These are phyloP conservation scores for Archegozetes longisetosus DNA, from an alignment of 1,140 invertebrate genomes.

Conservation along the genomic window DNA sequence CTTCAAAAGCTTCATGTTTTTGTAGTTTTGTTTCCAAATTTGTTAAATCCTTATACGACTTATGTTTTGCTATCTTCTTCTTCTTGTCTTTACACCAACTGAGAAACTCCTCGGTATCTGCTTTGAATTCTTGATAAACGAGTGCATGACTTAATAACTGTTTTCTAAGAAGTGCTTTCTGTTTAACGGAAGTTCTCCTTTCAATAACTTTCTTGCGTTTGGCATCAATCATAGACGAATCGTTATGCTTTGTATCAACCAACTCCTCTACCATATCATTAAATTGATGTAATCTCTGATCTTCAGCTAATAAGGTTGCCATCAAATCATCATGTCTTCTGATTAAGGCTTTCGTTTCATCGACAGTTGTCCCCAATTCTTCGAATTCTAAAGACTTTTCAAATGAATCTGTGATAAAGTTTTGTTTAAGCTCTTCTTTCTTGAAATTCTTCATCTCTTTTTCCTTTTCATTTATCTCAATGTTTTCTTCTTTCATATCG, in stretches of 20 bases:
- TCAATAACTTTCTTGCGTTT: constrained; percentile 54
- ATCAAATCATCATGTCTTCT: constrained; percentile 90
- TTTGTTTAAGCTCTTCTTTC: constrained; percentile 90
- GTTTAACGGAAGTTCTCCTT: constrained; percentile 54
- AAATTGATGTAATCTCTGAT: constrained; percentile 73
- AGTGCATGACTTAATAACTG: constrained; percentile 55
- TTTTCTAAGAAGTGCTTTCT: constrained; percentile 49
- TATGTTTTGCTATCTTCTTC: constrained; percentile 75
- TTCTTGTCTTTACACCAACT: constrained; percentile 81
- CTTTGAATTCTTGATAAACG: constrained; percentile 67
- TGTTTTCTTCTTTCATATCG: constrained; percentile 50
- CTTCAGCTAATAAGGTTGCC: constrained; percentile 78
- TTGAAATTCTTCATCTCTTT: constrained; percentile 72
- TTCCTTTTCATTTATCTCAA: constrained; percentile 54
- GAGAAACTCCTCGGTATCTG: constrained; percentile 58
- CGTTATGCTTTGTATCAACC: constrained; percentile 67
- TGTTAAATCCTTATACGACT: constrained; percentile 80
- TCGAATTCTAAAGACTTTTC: constrained; percentile 79
- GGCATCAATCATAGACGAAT: constrained; percentile 49
- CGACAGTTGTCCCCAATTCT: constrained; percentile 70
- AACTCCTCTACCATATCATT: constrained; percentile 68
- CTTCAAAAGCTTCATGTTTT: constrained; percentile 93
- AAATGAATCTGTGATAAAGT: constrained; percentile 81
- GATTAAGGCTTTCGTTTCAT: constrained; percentile 80
- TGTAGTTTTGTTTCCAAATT: constrained; percentile 86